Base-by-base conservation (phyloP, 2,888 invertebrate genomes). In the Microctonus aethiopoides region DNA sequence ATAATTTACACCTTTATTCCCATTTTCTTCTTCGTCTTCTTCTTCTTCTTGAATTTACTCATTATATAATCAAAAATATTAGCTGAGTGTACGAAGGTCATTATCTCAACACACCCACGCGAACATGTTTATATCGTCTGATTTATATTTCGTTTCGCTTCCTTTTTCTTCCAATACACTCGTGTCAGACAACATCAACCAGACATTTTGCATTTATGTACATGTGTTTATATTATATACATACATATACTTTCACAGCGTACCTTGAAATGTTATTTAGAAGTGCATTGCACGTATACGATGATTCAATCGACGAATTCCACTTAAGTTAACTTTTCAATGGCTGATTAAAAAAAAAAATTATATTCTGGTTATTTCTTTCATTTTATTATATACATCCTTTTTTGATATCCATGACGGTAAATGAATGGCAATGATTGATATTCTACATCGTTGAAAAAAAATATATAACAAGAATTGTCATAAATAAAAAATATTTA, bases 91-190 rank as follows among this genome's bases (percentile, higher is more conserved):
- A 54, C 36, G 56, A 39, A 56, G 54, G 65, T 56, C 56, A 65
- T 65, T 65, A 65, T 39, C 65, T 20, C 46, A n/a, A 65, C n/a
- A n/a, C 52, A 52, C 63, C 63, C 52, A 63, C 63, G 52, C 63
- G 36, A 52, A 63, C 63, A 51, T 52, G 63, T 63, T 63, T 52
- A 36, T 51, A 51, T 41, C 62, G 36, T 52, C 20, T 26, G 26
- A 63, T 26, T 22, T 32, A 16, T 46, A 7, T 46, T 46, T 4
- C 16, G 16, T 16, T 16, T 41, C 13, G 13, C 13, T 16, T 16
- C 46, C 46, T n/a, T 46, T 46, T 46, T 46, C 46, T 16, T 46
- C 16, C 46, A 46, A n/a, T 46, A 46, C 16, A 46, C 16, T 46
- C 16, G 0, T 16, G 46, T 16, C 46, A 46, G 46, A 46, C 46